A percentile compares a stretch with the other conserved stretches of the same genome.
Conservation (phyloP, 37 sponge, comb jelly and placozoan species). For the Agelas oroides region DNA sequence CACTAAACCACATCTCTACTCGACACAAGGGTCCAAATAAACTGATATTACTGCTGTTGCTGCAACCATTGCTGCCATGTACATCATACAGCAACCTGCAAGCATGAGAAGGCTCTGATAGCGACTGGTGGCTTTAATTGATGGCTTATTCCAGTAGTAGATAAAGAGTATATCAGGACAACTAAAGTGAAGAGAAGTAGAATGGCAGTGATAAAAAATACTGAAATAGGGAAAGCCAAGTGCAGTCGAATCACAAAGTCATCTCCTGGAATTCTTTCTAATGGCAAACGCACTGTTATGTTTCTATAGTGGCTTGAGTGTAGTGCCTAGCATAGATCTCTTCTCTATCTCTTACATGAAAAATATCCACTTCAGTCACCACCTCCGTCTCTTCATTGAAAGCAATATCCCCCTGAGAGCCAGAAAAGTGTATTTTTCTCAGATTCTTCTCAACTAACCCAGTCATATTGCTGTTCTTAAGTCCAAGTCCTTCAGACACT, state of each 20-base stretch:
- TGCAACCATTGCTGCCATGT: no score
- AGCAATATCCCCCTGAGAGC: neutral
- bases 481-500: neutral
- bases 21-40: no score
- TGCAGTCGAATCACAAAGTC: slow-evolving; percentile 14
- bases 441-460: slow-evolving; percentile 4
- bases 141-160: neutral
- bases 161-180: neutral
- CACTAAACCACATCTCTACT: slow-evolving; percentile 29
- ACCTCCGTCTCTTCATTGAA: neutral
- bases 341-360: slow-evolving; percentile 19
- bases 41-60: slow-evolving; percentile 7
- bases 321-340: no score
- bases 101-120: no score
- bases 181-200: neutral
- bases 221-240: neutral
- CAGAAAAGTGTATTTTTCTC: slow-evolving; percentile 4
- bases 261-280: slow-evolving; percentile 2
- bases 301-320: no score
- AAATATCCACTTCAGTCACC: slow-evolving; percentile 2
- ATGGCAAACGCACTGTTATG: neutral
- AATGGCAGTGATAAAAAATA: neutral
- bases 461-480: neutral
- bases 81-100: no score
- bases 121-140: slow-evolving; percentile 45